Evolutionary conservation across 2,888 invertebrate genomes (phyloP).

Genomic region (Strigamia maritima): DNA sequence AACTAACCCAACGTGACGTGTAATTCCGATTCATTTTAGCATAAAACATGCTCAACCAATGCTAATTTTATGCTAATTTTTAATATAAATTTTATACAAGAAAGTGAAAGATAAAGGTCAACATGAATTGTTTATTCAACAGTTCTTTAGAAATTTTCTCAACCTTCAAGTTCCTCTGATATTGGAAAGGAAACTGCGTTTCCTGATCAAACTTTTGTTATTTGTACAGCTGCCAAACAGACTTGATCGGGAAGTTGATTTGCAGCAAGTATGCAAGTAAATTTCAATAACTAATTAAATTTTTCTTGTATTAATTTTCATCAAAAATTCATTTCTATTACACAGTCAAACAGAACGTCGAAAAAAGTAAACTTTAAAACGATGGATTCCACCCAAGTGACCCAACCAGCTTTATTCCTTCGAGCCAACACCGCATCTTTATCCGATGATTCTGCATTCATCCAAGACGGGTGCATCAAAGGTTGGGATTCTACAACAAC

Average conservation of each 20-base stretch:
- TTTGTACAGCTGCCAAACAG: background rate
- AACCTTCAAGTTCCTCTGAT: constrained; percentile 4
- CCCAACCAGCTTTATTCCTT: background rate
- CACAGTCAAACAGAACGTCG: too few species aligned
- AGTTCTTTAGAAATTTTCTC: background rate
- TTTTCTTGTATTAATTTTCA: background rate
- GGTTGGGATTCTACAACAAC: constrained; percentile 14
- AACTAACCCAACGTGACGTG: too few species aligned
- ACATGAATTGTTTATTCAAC: background rate
- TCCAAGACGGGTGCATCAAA: background rate
- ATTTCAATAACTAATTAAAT: background rate
- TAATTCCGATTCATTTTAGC: too few species aligned
- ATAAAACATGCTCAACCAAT: too few species aligned
- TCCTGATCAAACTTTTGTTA: background rate
- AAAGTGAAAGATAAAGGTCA: background rate
- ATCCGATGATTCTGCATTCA: background rate
- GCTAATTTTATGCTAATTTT: too few species aligned
- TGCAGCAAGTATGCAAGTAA: background rate
- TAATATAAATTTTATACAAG: too few species aligned
- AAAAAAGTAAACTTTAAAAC: background rate
- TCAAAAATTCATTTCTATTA: background rate
- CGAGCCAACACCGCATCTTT: background rate
- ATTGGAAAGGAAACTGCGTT: background rate
- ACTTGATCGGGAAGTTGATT: background rate
- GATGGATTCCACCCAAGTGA: background rate